These are phyloP conservation scores for Talpa occidentalis DNA, from an alignment of 2,113 vertebrate genomes.

Conservation along the genomic window DNA sequence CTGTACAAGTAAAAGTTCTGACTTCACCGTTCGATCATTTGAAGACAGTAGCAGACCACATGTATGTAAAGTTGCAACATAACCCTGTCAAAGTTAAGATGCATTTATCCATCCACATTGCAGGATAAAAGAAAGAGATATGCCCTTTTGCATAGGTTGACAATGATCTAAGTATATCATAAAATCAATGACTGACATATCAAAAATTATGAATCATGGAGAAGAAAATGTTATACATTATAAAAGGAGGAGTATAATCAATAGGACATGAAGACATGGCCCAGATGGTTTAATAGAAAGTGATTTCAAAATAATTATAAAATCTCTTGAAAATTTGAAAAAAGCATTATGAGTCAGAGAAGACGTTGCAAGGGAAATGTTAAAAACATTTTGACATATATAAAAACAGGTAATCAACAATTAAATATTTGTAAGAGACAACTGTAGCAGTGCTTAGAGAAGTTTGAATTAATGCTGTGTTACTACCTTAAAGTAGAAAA, in stretches of 20 bases:
- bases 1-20: constrained; percentile 39
- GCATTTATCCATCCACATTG: neutral
- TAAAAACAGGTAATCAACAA: neutral
- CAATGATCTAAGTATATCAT: constrained; percentile 1
- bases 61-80: neutral
- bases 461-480: too few species aligned
- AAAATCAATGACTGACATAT: neutral
- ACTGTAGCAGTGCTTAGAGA: too few species aligned
- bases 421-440: neutral
- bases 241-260: neutral
- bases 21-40: neutral
- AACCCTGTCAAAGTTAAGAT: neutral
- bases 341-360: neutral
- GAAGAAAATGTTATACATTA: neutral
- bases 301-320: neutral
- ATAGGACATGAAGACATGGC: neutral
- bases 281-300: neutral
- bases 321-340: neutral
- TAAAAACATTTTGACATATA: neutral
- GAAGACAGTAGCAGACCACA: neutral
- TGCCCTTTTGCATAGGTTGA: neutral
- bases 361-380: neutral
- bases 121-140: neutral
- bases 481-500: neutral
- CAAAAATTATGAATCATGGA: neutral